Evolutionary conservation across 2,797 vertebrate species (phyloP).

Genomic region (Mallotus villosus): DNA sequence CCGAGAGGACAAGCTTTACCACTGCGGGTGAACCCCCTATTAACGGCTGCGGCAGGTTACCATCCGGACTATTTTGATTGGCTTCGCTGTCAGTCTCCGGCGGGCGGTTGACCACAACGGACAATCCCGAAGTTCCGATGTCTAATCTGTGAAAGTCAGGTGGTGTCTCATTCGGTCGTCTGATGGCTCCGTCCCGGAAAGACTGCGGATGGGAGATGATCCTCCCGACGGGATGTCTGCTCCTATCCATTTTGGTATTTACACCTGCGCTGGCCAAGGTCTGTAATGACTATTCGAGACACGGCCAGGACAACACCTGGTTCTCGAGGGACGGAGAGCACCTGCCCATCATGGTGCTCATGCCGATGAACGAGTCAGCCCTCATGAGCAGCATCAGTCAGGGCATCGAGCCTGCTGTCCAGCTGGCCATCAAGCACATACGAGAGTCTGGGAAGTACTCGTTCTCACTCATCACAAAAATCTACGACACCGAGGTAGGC

Average conservation of each 20-base stretch:
- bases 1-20: slow-evolving; percentile 31
- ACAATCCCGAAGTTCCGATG: slow-evolving; percentile 66
- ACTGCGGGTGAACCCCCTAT: slow-evolving; percentile 47
- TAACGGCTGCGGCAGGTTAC: slow-evolving; percentile 53
- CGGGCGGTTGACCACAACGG: slow-evolving; percentile 59
- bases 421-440: slow-evolving; percentile 82
- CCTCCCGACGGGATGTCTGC: slow-evolving; percentile 75
- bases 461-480: slow-evolving; percentile 83
- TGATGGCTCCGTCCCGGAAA: slow-evolving; percentile 80
- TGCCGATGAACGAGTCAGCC: slow-evolving; percentile 85
- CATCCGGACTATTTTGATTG: slow-evolving; percentile 30
- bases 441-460: slow-evolving; percentile 78
- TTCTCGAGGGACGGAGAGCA: slow-evolving; percentile 74
- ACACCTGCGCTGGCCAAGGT: slow-evolving; percentile 73
- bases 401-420: slow-evolving; percentile 80
- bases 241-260: slow-evolving; percentile 69
- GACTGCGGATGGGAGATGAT: slow-evolving; percentile 74
- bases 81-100: slow-evolving; percentile 35
- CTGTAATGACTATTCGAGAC: slow-evolving; percentile 80
- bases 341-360: slow-evolving; percentile 83
- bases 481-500: slow-evolving; percentile 83
- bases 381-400: slow-evolving; percentile 84
- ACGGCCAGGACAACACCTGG: slow-evolving; percentile 80
- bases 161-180: slow-evolving; percentile 68
- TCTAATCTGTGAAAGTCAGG: slow-evolving; percentile 64